Percentiles rank a stretch among this genome's conserved stretches.
Evolutionary conservation across 2,888 invertebrate genomes (phyloP).

Genomic region (Meta bourneti): DNA sequence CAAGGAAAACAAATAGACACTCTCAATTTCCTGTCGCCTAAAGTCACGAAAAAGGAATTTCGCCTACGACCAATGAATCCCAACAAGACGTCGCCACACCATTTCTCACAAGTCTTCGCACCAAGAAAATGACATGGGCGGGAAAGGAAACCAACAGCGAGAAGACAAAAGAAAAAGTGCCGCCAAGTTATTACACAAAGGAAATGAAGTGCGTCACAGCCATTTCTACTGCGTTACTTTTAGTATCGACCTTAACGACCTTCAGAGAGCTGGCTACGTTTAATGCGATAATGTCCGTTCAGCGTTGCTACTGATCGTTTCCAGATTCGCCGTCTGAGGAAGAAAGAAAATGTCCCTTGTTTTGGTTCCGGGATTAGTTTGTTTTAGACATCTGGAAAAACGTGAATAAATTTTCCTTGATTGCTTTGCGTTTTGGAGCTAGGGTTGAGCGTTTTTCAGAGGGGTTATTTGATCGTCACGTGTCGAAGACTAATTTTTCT

Average conservation of each 20-base stretch:
- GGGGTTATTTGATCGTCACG: too few relatives aligned
- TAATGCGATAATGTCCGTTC: conserved; percentile 35
- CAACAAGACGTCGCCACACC: neutral
- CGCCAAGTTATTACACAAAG: conserved; percentile 23
- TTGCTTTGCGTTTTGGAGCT: too few relatives aligned
- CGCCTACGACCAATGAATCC: neutral
- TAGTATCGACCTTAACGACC: conserved; percentile 25
- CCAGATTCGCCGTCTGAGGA: neutral
- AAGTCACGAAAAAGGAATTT: neutral
- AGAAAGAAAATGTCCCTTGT: neutral
- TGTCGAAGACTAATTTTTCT: too few relatives aligned
- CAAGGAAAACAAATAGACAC: neutral
- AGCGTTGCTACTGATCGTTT: conserved; percentile 1
- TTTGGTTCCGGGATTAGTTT: neutral
- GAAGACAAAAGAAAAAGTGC: conserved; percentile 17
- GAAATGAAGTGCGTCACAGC: conserved; percentile 32
- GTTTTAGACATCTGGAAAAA: neutral
- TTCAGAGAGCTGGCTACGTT: conserved; percentile 8
- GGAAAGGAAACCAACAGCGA: too few relatives aligned
- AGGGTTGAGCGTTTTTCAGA: too few relatives aligned
- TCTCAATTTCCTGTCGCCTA: neutral
- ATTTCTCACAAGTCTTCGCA: neutral
- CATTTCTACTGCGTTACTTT: conserved; percentile 8
- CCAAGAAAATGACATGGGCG: too few relatives aligned
- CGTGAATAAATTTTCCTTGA: neutral